Conservation (phyloP, 1,140 invertebrate species). For the Drosophila albomicans region DNA sequence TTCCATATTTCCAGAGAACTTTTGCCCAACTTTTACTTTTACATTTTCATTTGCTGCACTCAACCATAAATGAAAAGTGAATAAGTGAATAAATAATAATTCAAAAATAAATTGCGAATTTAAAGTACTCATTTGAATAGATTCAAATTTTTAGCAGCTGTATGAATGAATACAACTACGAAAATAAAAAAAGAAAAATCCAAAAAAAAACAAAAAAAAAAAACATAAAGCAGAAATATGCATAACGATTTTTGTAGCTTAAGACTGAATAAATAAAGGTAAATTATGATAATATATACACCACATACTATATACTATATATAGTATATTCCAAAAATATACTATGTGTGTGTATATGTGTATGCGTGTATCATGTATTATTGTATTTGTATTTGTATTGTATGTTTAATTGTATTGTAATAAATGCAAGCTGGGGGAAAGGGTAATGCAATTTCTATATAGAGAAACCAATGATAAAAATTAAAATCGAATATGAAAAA, state of each 20-base stretch:
- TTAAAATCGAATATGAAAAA: conserved; percentile 29
- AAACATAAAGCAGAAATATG: conserved; percentile 72
- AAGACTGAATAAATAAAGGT: conserved; percentile 82
- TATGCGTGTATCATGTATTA: conserved; percentile 38
- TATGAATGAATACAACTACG: conserved; percentile 9
- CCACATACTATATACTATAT: conserved; percentile 44
- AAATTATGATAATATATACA: conserved; percentile 77
- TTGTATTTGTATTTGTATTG: conserved; percentile 67
- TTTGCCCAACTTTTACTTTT: conserved; percentile 22
- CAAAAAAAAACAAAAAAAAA: conserved; percentile 43
- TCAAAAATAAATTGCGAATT: conserved; percentile 72
- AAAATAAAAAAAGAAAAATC: conserved; percentile 34
- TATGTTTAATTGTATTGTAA: conserved; percentile 64
- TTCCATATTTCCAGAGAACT: conserved; percentile 11
- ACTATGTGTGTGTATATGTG: conserved; percentile 23
- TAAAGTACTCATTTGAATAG: conserved; percentile 77
- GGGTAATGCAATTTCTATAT: conserved; percentile 79
- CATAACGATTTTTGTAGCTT: conserved; percentile 83
- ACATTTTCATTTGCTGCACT: conserved; percentile 56
- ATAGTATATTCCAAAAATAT: conserved; percentile 21
- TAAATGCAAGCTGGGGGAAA: conserved; percentile 76
- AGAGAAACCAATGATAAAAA: conserved; percentile 33
- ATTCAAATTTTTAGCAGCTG: conserved; percentile 65
- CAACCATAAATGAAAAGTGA: conserved; percentile 20
- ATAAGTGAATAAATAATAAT: conserved; percentile 45